Evolutionary conservation across 2,113 vertebrate species (phyloP), one percentile per base, ranked within the genome.

Genomic region (Physeter macrocephalus): DNA sequence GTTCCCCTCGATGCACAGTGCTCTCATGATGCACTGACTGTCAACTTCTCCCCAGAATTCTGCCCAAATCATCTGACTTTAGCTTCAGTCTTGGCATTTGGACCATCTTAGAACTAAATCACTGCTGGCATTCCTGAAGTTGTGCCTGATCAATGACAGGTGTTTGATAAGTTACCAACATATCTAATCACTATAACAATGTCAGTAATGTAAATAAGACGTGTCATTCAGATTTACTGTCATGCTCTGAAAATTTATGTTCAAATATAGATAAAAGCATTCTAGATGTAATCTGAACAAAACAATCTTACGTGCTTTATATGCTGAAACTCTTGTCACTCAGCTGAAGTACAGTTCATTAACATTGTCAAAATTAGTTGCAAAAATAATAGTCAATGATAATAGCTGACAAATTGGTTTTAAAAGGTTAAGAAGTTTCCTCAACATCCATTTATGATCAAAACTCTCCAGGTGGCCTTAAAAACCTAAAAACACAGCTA

Each of bases 211-310:
- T 31, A 97, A 95, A 93, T 90, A 94, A 83, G 54, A 88, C 20
- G 18, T 95, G 74, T 77, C 96, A 88, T 93, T 91, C 77, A 77
- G 85, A 96, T 88, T 97, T 96, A 96, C 88, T 88, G 81, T 75
- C 57, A 77, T 72, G 89, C 36, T 94, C 25, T 88, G 43, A 95
- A 89, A 93, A 78, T 92, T 95, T 95, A 90, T 41, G 95, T 90
- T 95, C 54, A 88, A 94, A 90, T 96, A 84, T 75, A 88, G 25
- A 94, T 85, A 94, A 96, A 96, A 97, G 72, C 85, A 96, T 95
- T 88, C 88, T 90, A 71, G 10, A 67, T 64, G 2, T 34, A 84
- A 80, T 12, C 23, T 27, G 49, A 95, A 74, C 41, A 92, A 67
- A 92, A 96, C 71, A 81, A 39, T 94, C 59, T 69, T 75, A 31